phyloP scores from a whole-genome alignment of 2,113 vertebrate species.

The Mesembrinibis cayennensis region DNA sequence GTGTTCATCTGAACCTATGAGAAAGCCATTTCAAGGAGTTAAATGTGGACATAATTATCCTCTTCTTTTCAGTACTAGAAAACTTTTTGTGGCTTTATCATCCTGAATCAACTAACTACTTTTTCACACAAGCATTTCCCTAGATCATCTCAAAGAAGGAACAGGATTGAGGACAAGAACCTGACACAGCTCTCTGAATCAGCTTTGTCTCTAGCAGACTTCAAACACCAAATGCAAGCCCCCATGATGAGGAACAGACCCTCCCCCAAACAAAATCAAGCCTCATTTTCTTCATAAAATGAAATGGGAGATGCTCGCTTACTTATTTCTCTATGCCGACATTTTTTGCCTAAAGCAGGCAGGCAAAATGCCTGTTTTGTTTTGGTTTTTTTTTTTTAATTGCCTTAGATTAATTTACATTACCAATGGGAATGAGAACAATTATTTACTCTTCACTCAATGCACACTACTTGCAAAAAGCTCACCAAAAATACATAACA shows the following conservation, averaged over 20 bases:
- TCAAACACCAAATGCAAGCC: not conserved
- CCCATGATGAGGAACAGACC: not conserved
- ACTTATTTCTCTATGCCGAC: not conserved
- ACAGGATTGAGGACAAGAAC: not conserved
- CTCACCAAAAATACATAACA: not conserved
- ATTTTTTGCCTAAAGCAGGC: not conserved
- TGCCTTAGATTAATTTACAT: not conserved
- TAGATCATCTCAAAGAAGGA: not conserved
- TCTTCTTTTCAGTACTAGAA: not conserved
- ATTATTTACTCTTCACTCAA: slow-evolving; percentile 4
- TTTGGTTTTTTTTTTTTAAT: not conserved
- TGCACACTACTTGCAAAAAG: not conserved
- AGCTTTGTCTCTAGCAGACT: not conserved
- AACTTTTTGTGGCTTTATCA: not conserved
- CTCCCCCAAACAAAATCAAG: not conserved
- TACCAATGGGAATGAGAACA: not conserved
- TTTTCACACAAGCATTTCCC: not conserved
- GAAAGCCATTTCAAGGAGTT: not conserved
- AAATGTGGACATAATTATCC: not conserved
- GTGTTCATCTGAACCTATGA: no score
- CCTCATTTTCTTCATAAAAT: not conserved
- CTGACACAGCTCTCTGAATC: fast-evolving
- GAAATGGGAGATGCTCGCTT: not conserved
- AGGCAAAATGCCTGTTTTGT: not conserved
- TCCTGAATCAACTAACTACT: not conserved